phyloP scores from a whole-genome alignment of 2,113 vertebrate genomes.

The Microcebus jonahi region DNA sequence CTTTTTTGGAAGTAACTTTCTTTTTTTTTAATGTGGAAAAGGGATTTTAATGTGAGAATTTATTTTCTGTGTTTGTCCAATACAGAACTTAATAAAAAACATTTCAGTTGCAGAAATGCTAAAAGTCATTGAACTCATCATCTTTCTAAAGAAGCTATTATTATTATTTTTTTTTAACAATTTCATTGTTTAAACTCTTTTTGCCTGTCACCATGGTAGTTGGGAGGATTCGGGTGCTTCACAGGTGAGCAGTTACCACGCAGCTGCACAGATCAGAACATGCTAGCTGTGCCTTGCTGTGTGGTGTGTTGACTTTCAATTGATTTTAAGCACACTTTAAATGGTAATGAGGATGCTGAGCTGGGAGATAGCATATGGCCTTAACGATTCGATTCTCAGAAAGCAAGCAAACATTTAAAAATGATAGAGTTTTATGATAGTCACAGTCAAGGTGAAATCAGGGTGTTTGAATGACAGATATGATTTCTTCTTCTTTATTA shows the following conservation, averaged over 20 bases:
- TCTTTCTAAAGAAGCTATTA: background rate
- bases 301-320: constrained; percentile 41
- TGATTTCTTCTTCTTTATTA: background rate
- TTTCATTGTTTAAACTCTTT: background rate
- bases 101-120: background rate
- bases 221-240: constrained; percentile 18
- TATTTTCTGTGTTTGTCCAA: background rate
- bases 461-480: constrained; percentile 10
- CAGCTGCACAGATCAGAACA: background rate
- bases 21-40: background rate
- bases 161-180: background rate
- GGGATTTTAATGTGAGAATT: background rate
- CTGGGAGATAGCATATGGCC: constrained; percentile 23
- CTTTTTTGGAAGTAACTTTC: background rate
- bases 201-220: background rate
- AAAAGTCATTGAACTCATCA: background rate
- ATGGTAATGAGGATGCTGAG: constrained; percentile 43
- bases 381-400: constrained; percentile 49
- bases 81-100: background rate
- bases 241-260: background rate
- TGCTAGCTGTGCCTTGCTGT: background rate
- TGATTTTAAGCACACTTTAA: constrained; percentile 68
- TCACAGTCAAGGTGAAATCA: constrained; percentile 52
- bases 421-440: background rate
- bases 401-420: constrained; percentile 55